Conservation (phyloP, 2,797 vertebrate genomes). For the Zalophus californianus region DNA sequence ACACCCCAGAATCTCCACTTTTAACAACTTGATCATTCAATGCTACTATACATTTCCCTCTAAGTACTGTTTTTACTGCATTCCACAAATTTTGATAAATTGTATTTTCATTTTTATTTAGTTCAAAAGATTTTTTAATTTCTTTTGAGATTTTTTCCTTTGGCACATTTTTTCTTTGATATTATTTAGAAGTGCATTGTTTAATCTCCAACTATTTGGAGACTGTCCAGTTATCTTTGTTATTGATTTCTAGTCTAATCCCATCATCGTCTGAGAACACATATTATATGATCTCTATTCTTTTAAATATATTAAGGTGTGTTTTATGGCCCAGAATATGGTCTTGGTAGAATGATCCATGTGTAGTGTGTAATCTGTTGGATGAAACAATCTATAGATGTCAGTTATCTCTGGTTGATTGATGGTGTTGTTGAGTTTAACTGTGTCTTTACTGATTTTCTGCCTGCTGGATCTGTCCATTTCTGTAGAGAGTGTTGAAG, state of each 20-base stretch:
- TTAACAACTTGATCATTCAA: neutral
- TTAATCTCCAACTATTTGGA: neutral
- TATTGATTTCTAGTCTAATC: neutral
- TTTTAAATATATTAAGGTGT: neutral
- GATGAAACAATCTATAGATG: neutral
- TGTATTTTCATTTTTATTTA: neutral
- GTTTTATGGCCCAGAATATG: neutral
- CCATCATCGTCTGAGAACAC: neutral
- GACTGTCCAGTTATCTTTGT: neutral
- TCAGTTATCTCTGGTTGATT: neutral
- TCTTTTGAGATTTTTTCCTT: neutral
- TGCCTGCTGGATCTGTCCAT: neutral
- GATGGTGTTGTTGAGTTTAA: neutral
- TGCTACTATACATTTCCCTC: neutral
- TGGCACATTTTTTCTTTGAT: neutral
- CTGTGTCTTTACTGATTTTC: neutral
- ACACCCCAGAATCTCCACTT: neutral
- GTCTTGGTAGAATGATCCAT: neutral
- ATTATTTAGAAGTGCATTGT: neutral
- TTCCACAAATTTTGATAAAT: neutral
- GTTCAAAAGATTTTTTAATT: conserved; percentile 22
- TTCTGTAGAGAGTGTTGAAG: neutral
- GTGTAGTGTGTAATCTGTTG: neutral
- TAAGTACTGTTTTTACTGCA: neutral
- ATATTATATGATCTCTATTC: neutral